Base-by-base conservation (phyloP, 30 jellyfish, hydroid and myxozoan genomes). In the Aurelia aurita complex sp. Pacific region DNA sequence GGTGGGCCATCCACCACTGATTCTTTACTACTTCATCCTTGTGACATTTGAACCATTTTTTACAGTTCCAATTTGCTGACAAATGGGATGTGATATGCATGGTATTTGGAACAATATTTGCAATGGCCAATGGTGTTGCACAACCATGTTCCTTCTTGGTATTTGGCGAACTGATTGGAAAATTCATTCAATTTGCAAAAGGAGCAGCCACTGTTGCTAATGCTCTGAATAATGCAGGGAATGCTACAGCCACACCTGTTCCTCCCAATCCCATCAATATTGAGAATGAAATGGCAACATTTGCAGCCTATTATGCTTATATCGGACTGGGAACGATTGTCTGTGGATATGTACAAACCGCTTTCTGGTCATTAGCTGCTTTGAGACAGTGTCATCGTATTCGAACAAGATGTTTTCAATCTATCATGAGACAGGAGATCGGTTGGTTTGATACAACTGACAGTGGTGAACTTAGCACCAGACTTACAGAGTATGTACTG, bases 401-500 rank as follows among this genome's bases (percentile, higher is more conserved):
- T 33, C 74, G 98, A 15, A 54, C 65, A n/a, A 52, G 43, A 29
- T 87, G 90, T 77, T 92, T 87, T 65, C 77, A 80, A 50, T 87
- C 98, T 2, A 88, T 92, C 36, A 63, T 92, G 87, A 81, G 91
- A 69, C 98, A 92, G 55, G 98, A 92, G 63, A 87, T 92, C 38
- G 98, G 98, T 16, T 92, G 97, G 97, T 92, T 92, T 87, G 98
- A 92, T 77, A 85, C 90, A 42, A 92, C 89, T 12, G 98, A 92
- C 64, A 86, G 92, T 55, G 97, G 98, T 10, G 96, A 83, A 71
- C 71, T 92, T 35, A 92, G 97, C 32, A 87, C 97, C 10, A 82
- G 98, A 57, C 88, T 92, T n/a, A 55, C 97, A 6, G 98, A 92
- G 98, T 92, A 65, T 80, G 98, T 86, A 12, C 38, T 9, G 12